phyloP scores from a whole-genome alignment of 1,140 invertebrate species.

The Orchesella cincta region DNA sequence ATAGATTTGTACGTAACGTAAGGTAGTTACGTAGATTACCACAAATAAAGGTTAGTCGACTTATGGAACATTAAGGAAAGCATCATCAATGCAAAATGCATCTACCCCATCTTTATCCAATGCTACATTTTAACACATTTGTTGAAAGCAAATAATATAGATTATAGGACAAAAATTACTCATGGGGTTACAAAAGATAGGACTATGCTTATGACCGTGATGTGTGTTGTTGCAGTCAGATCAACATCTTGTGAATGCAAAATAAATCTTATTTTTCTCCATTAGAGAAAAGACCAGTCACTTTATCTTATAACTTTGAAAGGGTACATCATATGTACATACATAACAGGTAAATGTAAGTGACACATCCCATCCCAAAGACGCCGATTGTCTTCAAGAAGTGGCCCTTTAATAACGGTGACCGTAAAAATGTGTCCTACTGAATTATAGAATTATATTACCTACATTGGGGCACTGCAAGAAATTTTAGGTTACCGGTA shows the following conservation, averaged over 20 bases:
- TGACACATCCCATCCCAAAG: no score
- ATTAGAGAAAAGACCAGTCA: no score
- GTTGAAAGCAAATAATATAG: no score
- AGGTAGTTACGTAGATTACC: neutral
- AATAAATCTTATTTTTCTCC: no score
- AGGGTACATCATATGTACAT: no score
- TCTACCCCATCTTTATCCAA: neutral
- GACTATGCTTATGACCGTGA: neutral
- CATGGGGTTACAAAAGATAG: neutral
- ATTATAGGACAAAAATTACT: neutral
- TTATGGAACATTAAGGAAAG: neutral
- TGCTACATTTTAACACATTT: neutral
- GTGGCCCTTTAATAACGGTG: neutral
- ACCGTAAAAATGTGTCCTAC: conserved; percentile 9
- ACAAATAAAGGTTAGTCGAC: neutral
- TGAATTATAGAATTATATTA: no score
- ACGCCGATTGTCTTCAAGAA: no score
- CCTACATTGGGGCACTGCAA: no score
- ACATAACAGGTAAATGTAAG: no score
- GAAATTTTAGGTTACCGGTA: no score
- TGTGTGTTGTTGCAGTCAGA: neutral
- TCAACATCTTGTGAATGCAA: neutral
- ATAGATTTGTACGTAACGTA: neutral
- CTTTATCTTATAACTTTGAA: no score
- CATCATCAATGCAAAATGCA: neutral